A percentile compares a stretch with the other conserved stretches of the same genome.
phyloP scores from a whole-genome alignment of 1,140 invertebrate genomes.

The Nilaparvata lugens region DNA sequence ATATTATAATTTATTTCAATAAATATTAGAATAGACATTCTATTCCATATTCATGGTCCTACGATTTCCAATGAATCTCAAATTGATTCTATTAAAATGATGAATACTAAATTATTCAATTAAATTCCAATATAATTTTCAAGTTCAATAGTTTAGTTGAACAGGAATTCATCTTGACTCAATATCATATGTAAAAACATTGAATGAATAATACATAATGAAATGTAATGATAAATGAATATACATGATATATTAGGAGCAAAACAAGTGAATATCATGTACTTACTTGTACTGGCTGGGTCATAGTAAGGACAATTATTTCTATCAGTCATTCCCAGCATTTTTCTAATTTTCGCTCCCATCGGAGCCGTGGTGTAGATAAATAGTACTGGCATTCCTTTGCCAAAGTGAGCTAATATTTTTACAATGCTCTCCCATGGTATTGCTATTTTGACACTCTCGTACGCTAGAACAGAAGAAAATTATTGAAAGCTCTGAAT shows the following conservation, averaged over 20 bases:
- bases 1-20: too few relatives aligned
- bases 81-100: too few relatives aligned
- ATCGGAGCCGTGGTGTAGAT: constrained; percentile 57
- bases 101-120: too few relatives aligned
- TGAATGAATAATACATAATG: neutral
- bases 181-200: too few relatives aligned
- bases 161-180: neutral
- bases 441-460: constrained; percentile 47
- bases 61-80: too few relatives aligned
- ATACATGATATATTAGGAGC: constrained; percentile 11
- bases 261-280: too few relatives aligned
- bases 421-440: constrained; percentile 55
- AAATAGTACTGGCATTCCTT: constrained; percentile 62
- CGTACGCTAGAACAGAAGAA: constrained; percentile 32
- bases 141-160: too few relatives aligned
- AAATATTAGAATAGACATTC: too few relatives aligned
- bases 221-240: neutral
- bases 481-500: constrained; percentile 9
- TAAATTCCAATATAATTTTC: too few relatives aligned
- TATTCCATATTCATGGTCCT: too few relatives aligned
- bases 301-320: constrained; percentile 43
- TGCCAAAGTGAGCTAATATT: constrained; percentile 62
- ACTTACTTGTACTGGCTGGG: constrained; percentile 51
- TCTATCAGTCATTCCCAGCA: constrained; percentile 53
- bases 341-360: constrained; percentile 53